Evolutionary conservation across 1,140 invertebrate species (phyloP), one percentile per base, ranked within the genome.

Genomic region (Leptinotarsa lineolata): DNA sequence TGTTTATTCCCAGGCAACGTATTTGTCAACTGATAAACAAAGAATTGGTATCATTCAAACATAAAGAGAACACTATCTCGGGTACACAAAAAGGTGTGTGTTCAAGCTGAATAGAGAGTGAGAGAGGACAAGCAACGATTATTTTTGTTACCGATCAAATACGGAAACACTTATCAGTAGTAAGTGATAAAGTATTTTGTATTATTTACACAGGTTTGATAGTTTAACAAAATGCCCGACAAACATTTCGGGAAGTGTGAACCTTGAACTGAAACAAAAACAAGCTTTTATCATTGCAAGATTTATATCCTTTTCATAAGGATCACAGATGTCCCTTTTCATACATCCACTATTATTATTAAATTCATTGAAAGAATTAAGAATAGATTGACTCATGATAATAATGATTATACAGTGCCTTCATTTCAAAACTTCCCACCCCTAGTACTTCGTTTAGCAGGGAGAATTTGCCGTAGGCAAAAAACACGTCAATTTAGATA

Each of bases 121-220:
- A 71, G 69, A 71, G 21, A 71, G 59, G 22, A 22, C 69, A 58
- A 48, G 46, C 46, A 68, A 68, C 22, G 45, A 68, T 54, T 71
- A 71, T 71, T 71, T 71, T 71, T 71, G 69, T 71, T 59, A 59
- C 24, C 45, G 69, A 24, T 71, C 59, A 71, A 71, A 71, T 63
- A 71, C 69, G 69, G 69, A 71, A 71, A 71, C 69, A 71, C 69
- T 71, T 71, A 71, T 71, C 69, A 71, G 69, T 71, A 71, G 69
- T 71, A 71, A 71, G 69, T 71, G 69, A 71, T 71, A 71, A 71
- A 71, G 48, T 30, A 24, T 24, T 71, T 71, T 63, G 59, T 54
- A 46, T 61, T 71, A 59, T 71, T 71, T 71, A 71, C 69, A 63
- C 69, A 71, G 69, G 69, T 71, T 68, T 63, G 67, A 68, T 18